Evolutionary conservation across 1,140 invertebrate genomes (phyloP), one percentile per base, ranked within the genome.

Genomic region (Eueides isabella): DNA sequence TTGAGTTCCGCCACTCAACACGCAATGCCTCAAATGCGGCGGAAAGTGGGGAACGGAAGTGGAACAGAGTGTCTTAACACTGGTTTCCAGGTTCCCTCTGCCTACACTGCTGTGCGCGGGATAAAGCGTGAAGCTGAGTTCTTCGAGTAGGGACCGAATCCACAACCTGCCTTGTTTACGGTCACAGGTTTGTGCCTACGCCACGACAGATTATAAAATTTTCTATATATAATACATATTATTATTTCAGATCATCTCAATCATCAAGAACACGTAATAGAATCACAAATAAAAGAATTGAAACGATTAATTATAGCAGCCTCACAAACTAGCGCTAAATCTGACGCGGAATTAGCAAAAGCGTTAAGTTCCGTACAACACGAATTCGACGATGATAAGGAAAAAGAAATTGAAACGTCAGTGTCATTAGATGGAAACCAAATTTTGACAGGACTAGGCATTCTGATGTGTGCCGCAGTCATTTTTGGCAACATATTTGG

Each of bases 341-440:
- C 91, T 1, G 91, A 92, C 61, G 85, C 86, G 1, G 87, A 91
- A 64, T 67, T 92, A 29, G 81, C 88, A 0, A 92, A 91, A 78
- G 91, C 83, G 0, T 65, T 92, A 7, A 86, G 84, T 1, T 84
- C 74, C 1, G 88, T 91, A 2, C 85, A 91, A 11, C 91, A 91
- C 0, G 89, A 91, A 7, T 48, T 91, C 5, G 91, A 91, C 44
- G 89, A 92, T 0, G 85, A 91, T 0, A 82, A 80, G n/a, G 84
- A 86, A 0, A 80, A 83, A 11, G 68, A 74, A 5, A 74, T 78
- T 33, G 74, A 80, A 11, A 85, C 78, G 62, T 73, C 81, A 4
- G 14, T 78, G 0, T 63, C 61, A 16, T 19, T 89, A 6, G 86
- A 89, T 62, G 83, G 87, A 0, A 88, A 88, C 63, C 89, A 92